Evolutionary conservation across 2,797 vertebrate genomes (phyloP), one percentile per base, ranked within the genome.

Genomic region (Anguilla megastoma): DNA sequence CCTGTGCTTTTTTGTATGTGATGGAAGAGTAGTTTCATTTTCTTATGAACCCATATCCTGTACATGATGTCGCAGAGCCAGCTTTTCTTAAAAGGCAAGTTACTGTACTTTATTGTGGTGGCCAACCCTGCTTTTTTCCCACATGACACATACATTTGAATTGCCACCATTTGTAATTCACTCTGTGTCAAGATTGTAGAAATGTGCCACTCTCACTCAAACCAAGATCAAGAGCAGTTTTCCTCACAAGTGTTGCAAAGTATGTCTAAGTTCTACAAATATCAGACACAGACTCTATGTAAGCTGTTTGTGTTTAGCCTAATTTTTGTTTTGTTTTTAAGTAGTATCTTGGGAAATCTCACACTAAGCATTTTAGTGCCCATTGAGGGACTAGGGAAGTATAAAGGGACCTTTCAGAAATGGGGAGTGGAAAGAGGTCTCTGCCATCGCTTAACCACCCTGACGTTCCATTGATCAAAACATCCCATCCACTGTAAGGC

Each of bases 391-490:
- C 9, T 27, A 9, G 27, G 66, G 66, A 30, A 27, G 27, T 27
- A 30, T 10, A 30, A 10, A 71, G 27, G 66, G n/a, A n/a, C 8
- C n/a, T 24, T 30, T 71, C 66, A 10, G 66, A 30, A 7, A 71
- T 27, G 27, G 66, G 24, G 66, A 71, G 27, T 63, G 8, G 24
- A 71, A 71, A 71, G 66, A 30, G 27, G 10, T 71, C 24, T 71
- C 18, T 74, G 27, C 69, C 69, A 12, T 74, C 27, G 9, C 30
- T 74, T 74, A 6, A 88, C 82, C 76, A 33, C 12, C 85, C 48
- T 48, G 50, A 87, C 89, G 88, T 69, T 69, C 52, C n/a, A 82
- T 24, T n/a, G 52, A 54, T 85, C 7, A 1, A 84, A 87, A 21
- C 27, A 41, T 30, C 71, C 86, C 4, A 16, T 50, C 45, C 33